Base-by-base conservation (phyloP, 1,140 invertebrate species). In the Sweltsa coloradensis region DNA sequence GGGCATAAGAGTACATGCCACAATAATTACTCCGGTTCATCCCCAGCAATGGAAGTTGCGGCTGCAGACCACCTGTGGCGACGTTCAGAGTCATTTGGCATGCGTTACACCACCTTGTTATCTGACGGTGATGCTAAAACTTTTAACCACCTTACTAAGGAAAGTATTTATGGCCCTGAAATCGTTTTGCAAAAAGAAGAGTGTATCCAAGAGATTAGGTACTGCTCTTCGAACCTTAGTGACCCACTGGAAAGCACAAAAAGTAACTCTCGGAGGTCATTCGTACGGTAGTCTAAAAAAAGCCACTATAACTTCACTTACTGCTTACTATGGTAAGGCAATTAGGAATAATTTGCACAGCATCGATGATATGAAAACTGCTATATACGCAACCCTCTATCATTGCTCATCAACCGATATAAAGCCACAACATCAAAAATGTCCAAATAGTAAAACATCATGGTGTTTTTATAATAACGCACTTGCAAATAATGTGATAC, bases 71-170 rank as follows among this genome's bases (percentile, higher is more conserved):
- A 37, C 25, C 51, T 57, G 22, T 60, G 50, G 56, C 51, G 45
- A n/a, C 45, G 55, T 1, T 59, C 57, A 7, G 44, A 42, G 27
- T 9, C 48, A 3, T 49, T 40, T 48, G 47, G 47, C 9, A 41
- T 59, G 22, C 46, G 51, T 9, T 59, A 55, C 29, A 58, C 51
- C 3, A 43, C 37, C 13, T 40, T 60, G 34, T 18, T 56, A 1
- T 56, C 52, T 21, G 54, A 57, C 51, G 58, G 55, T 2, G 58
- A 58, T 49, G 51, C 52, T 9, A 57, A 57, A 41, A 47, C 54
- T 3, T 52, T 52, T 24, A 47, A 14, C n/a, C n/a, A n/a, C n/a
- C n/a, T n/a, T n/a, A n/a, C n/a, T n/a, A n/a, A n/a, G n/a, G n/a
- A n/a, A n/a, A n/a, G n/a, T n/a, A n/a, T n/a, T n/a, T 57, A 57